A percentile compares a stretch with the other conserved stretches of the same genome.
phyloP scores from a whole-genome alignment of 2,797 vertebrate species.

The Cirrhinus molitorella region DNA sequence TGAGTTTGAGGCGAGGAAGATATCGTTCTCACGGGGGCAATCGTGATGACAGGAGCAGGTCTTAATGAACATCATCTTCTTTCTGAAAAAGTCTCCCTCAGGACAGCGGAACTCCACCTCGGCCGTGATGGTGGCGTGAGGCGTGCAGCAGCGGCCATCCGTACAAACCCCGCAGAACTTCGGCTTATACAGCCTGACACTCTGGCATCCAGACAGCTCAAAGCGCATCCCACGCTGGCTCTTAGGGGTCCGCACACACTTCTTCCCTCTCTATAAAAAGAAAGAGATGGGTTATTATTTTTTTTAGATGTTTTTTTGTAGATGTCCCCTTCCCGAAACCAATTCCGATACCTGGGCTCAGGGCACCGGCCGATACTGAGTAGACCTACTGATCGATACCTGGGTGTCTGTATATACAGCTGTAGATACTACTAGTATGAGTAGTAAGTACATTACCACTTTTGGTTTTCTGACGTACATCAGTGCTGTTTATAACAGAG shows the following conservation, averaged over 20 bases:
- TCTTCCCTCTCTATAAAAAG: slow-evolving; percentile 78
- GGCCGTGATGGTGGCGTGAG: slow-evolving; percentile 70
- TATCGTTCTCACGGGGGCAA: slow-evolving; percentile 81
- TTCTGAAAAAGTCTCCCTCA: slow-evolving; percentile 79
- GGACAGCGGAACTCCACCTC: slow-evolving; percentile 83
- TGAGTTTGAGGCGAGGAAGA: slow-evolving; percentile 76
- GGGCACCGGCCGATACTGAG: too few relatives aligned
- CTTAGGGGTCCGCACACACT: slow-evolving; percentile 77
- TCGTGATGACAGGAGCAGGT: slow-evolving; percentile 81
- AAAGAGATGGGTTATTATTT: background rate
- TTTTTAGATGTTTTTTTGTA: too few relatives aligned
- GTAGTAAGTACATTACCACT: too few relatives aligned
- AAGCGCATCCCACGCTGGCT: slow-evolving; percentile 73
- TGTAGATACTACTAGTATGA: too few relatives aligned
- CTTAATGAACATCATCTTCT: slow-evolving; percentile 86
- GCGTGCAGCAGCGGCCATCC: slow-evolving; percentile 82
- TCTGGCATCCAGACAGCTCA: slow-evolving; percentile 81
- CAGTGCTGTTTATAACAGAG: too few relatives aligned
- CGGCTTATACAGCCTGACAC: slow-evolving; percentile 74
- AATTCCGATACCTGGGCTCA: too few relatives aligned
- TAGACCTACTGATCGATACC: too few relatives aligned
- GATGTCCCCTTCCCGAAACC: too few relatives aligned
- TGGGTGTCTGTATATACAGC: too few relatives aligned
- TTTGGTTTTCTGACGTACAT: too few relatives aligned
- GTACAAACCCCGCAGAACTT: slow-evolving; percentile 83